Evolutionary conservation across 2,888 invertebrate species (phyloP).

Genomic region (Peribatodes rhomboidaria): DNA sequence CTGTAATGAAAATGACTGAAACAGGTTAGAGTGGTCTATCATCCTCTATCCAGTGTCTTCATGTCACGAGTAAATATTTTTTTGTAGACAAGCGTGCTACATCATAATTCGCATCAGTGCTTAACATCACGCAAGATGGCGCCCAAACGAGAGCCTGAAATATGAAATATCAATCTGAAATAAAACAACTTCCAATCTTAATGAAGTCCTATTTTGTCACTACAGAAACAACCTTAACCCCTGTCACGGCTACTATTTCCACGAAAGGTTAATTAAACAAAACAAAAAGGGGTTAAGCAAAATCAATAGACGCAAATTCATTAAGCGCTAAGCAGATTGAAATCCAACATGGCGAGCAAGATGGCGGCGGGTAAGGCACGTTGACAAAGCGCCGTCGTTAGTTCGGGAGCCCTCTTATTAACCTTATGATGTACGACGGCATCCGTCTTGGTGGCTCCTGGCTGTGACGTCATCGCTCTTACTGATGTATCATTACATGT

Average conservation of each 20-base stretch:
- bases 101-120: too few species aligned
- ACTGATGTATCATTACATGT: slow-evolving; percentile 29
- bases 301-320: slow-evolving; percentile 87
- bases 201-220: slow-evolving; percentile 39
- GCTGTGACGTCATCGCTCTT: slow-evolving; percentile 58
- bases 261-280: slow-evolving; percentile 85
- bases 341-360: slow-evolving; percentile 84
- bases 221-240: slow-evolving; percentile 56
- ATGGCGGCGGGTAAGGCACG: slow-evolving; percentile 83
- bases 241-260: slow-evolving; percentile 69
- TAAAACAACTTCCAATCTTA: slow-evolving; percentile 22
- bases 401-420: slow-evolving; percentile 86
- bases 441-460: slow-evolving; percentile 74
- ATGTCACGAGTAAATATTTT: too few species aligned
- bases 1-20: too few species aligned
- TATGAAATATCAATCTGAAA: background rate
- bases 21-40: too few species aligned
- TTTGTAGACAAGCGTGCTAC: too few species aligned
- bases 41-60: too few species aligned
- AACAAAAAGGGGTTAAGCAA: slow-evolving; percentile 86
- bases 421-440: slow-evolving; percentile 86
- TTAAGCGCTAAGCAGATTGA: slow-evolving; percentile 86
- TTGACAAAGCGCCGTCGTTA: slow-evolving; percentile 87
- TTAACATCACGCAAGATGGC: too few species aligned
- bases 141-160: background rate